Percentiles rank a stretch among this genome's conserved stretches.
These are phyloP conservation scores for Pristionchus entomophagus DNA, from an alignment of 2,888 invertebrate genomes.

Conservation along the genomic window DNA sequence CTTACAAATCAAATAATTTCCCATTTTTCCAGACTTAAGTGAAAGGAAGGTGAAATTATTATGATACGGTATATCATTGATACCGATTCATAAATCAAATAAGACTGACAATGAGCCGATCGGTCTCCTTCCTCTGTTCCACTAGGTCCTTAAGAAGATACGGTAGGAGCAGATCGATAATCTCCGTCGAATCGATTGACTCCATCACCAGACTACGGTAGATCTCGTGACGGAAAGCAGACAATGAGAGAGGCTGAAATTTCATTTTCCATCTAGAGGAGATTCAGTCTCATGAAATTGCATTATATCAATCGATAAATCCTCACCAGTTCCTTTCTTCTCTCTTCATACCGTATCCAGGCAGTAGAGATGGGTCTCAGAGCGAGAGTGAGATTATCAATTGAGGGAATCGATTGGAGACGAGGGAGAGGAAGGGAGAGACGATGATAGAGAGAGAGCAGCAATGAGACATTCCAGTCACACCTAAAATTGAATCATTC, in stretches of 20 bases:
- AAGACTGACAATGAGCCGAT: slow-evolving; percentile 18
- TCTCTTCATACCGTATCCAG: slow-evolving; percentile 26
- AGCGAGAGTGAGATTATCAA: slow-evolving; percentile 23
- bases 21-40: no score
- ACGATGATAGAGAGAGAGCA: slow-evolving; percentile 2
- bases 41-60: no score
- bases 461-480: slow-evolving; percentile 28
- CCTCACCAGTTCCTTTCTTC: background rate
- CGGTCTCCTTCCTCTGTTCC: slow-evolving; percentile 8
- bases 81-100: background rate
- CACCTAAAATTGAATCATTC: slow-evolving; percentile 15
- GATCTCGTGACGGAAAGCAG: slow-evolving; percentile 36
- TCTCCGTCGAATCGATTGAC: background rate
- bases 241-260: background rate
- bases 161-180: slow-evolving; percentile 11
- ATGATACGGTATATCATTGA: no score
- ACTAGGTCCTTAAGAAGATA: background rate
- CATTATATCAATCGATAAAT: no score
- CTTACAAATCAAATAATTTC: no score
- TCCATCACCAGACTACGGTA: slow-evolving; percentile 24
- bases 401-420: slow-evolving; percentile 3
- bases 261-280: no score
- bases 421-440: slow-evolving; percentile 24
- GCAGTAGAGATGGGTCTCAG: slow-evolving; percentile 12
- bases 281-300: no score